Evolutionary conservation across 2,797 vertebrate species (phyloP), one percentile per base, ranked within the genome.

Genomic region (Acipenser oxyrinchus): DNA sequence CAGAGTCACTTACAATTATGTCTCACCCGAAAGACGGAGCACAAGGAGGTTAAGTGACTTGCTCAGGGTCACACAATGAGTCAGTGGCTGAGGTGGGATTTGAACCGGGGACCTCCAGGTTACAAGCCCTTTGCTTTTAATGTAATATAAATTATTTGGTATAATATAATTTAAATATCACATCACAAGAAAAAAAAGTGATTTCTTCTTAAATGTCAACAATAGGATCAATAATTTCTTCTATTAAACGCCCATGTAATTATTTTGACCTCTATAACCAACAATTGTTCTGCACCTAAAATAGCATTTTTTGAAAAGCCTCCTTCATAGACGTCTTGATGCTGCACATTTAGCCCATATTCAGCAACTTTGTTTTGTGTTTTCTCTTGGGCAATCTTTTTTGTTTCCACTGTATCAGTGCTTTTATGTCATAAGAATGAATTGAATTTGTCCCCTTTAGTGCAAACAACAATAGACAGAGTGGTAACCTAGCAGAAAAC

Each of bases 361-460:
- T 90, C 91, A 90, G 87, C 89, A 91, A 91, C 84, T 92, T 86
- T 83, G 83, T 82, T 82, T 78, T 77, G 83, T 82, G 82, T 88
- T 93, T 91, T 88, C 91, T 92, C 89, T 83, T 82, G 88, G 88
- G 92, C 89, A 82, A 86, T 87, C 84, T 77, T 78, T 73, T 76
- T 72, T 72, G 74, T 75, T 69, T 68, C 67, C 75, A 83, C 89
- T 82, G 83, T 88, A 88, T 95, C 90, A 88, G 89, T 88, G 92
- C 86, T 86, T 93, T 89, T 90, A 88, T 97, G 94, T 95, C 94
- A 94, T 89, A 87, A 93, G 90, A 96, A 98, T 97, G 95, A 95
- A 98, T 97, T 94, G 94, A 94, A 94, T 95, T 93, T 90, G 92
- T 95, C 91, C 93, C 92, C 94, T 92, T 95, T 92, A 95, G 94